phyloP scores from a whole-genome alignment of 2,888 invertebrate species.

The Chrysodeixis includens region DNA sequence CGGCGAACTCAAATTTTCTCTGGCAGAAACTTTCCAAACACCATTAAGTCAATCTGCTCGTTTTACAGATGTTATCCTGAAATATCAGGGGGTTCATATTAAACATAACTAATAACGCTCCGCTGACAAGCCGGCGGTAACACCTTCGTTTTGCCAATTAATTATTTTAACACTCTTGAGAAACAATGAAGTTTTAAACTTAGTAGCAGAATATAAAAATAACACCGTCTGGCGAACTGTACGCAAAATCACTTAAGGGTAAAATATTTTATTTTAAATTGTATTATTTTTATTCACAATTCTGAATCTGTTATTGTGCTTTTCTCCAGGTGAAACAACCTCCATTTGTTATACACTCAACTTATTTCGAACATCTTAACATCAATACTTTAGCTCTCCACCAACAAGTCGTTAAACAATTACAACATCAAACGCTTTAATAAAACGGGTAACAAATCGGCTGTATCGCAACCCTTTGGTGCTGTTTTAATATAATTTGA shows the following conservation, averaged over 20 bases:
- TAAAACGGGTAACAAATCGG: background rate
- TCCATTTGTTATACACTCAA: too few relatives aligned
- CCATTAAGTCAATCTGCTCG: constrained; percentile 87
- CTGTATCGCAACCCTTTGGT: constrained; percentile 41
- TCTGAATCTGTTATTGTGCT: too few relatives aligned
- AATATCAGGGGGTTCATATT: constrained; percentile 63
- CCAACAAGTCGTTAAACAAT: background rate
- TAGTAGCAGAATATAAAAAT: too few relatives aligned
- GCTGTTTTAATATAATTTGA: constrained; percentile 63
- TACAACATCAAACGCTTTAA: background rate
- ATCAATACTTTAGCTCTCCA: background rate
- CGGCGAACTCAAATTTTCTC: constrained; percentile 84
- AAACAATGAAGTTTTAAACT: too few relatives aligned
- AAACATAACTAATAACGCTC: constrained; percentile 50
- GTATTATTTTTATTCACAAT: too few relatives aligned
- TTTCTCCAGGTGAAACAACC: too few relatives aligned
- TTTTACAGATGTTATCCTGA: constrained; percentile 84
- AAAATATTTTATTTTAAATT: too few relatives aligned
- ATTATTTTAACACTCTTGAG: background rate
- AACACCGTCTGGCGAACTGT: too few relatives aligned
- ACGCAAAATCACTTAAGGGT: too few relatives aligned
- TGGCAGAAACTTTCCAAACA: constrained; percentile 83
- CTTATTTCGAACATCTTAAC: too few relatives aligned
- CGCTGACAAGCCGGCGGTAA: constrained; percentile 1
- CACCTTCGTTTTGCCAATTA: background rate